Percentiles rank a stretch among this genome's conserved stretches.
Evolutionary conservation across 2,888 invertebrate genomes (phyloP).

Genomic region (Pterostichus niger): DNA sequence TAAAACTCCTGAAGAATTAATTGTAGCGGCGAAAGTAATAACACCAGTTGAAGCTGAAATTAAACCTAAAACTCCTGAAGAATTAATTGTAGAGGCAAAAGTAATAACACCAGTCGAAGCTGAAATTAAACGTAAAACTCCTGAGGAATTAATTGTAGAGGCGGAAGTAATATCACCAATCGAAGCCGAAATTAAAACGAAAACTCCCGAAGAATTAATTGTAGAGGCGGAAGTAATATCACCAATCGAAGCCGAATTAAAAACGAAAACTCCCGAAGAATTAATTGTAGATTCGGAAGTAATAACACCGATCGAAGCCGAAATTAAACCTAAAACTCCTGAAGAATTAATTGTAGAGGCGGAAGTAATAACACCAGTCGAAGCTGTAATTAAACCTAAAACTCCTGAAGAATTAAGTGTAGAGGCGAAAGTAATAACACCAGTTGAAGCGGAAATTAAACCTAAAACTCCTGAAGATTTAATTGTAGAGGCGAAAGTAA

Average conservation of each 20-base stretch:
- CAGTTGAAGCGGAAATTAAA: conserved; percentile 48
- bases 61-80: conserved; percentile 49
- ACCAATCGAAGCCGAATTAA: too few species aligned
- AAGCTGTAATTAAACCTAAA: neutral
- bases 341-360: too few species aligned
- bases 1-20: conserved; percentile 7
- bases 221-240: too few species aligned
- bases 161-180: neutral
- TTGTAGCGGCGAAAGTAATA: too few species aligned
- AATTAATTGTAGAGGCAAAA: neutral
- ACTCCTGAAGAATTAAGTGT: neutral
- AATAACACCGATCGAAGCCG: too few species aligned
- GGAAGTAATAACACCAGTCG: too few species aligned
- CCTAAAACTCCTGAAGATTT: conserved; percentile 35
- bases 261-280: too few species aligned
- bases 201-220: neutral
- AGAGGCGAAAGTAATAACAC: neutral
- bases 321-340: too few species aligned
- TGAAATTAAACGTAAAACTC: neutral
- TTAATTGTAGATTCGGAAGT: too few species aligned
- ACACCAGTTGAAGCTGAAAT: too few species aligned
- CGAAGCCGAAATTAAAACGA: conserved; percentile 10
- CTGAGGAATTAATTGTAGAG: neutral
- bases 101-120: neutral
- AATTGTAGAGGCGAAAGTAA: neutral